Evolutionary conservation across 2,113 vertebrate genomes (phyloP).

Genomic region (Craseonycteris thonglongyai): DNA sequence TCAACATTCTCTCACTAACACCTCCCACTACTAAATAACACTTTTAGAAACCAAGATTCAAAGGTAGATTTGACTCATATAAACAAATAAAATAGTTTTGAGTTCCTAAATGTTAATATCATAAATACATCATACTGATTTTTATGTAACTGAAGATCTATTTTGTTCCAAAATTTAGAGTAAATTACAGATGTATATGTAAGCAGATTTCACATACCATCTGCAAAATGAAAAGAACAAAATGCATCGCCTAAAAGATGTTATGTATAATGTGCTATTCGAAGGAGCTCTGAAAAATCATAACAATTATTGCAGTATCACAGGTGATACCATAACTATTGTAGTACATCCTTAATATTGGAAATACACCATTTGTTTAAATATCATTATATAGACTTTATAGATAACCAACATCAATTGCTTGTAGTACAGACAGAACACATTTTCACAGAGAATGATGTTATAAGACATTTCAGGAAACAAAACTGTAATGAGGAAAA

Average conservation of each 20-base stretch:
- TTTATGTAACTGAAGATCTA: background rate
- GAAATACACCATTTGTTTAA: conserved; percentile 38
- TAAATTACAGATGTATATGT: background rate
- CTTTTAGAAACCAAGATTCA: conserved; percentile 36
- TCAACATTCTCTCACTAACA: background rate
- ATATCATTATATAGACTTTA: background rate
- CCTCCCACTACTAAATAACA: background rate
- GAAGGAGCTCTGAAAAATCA: background rate
- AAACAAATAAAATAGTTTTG: background rate
- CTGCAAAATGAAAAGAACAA: background rate
- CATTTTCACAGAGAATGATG: conserved; percentile 41
- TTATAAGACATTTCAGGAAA: conserved; percentile 33
- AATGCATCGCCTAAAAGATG: background rate
- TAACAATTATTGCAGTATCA: background rate
- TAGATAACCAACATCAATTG: background rate
- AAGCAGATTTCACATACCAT: background rate
- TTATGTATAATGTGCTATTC: background rate
- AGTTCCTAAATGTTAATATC: background rate
- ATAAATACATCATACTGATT: background rate
- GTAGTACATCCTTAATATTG: background rate
- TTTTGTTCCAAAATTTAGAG: background rate
- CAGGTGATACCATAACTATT: conserved; percentile 19
- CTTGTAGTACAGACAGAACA: background rate
- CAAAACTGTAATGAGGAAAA: conserved; percentile 43
- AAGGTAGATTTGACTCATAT: background rate